Evolutionary conservation across 2,888 invertebrate genomes (phyloP), one percentile per base, ranked within the genome.

Genomic region (Drosophila lacicola): DNA sequence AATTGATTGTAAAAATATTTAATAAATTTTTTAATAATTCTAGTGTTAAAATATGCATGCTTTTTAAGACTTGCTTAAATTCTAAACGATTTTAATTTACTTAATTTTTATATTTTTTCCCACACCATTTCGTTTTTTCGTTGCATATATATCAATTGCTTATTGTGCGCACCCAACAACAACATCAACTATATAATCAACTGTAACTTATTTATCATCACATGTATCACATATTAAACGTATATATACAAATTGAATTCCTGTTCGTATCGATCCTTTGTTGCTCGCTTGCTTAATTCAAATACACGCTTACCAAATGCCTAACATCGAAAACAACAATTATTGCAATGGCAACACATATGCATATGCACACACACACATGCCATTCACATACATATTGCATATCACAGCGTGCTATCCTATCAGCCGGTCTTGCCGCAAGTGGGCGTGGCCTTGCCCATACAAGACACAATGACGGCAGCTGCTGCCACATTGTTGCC

Each of bases 351-450:
- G 36, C 55, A 41, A 46, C 21, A 37, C 17, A 41, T 10, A 17
- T 4, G 33, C 21, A 49, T 13, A 45, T 8, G 25, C 25, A 25
- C 11, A 37, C 49, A 51, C 54, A 42, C 60, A 56, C 47, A 45
- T 50, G 49, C 61, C 45, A 61, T 45, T 1, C 41, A 55, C 44
- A 49, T 46, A 37, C 60, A 34, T 50, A 61, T 33, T 51, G 36
- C 51, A 54, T 46, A 39, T 29, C 53, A 63, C 73, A 91, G 92
- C 82, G 92, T 92, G 79, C 86, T 92, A 70, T 91, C 92, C 66
- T 91, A 91, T 89, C 91, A 91, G 88, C 90, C 90, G 58, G 88
- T 87, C 54, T 57, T 72, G 70, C 86, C 90, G 51, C 90, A 89
- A 87, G 80, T 86, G 67, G 87, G 84, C 60, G 73, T 78, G 69